These are phyloP conservation scores for Drosophila rellima DNA, from an alignment of 2,888 invertebrate species.

Conservation along the genomic window DNA sequence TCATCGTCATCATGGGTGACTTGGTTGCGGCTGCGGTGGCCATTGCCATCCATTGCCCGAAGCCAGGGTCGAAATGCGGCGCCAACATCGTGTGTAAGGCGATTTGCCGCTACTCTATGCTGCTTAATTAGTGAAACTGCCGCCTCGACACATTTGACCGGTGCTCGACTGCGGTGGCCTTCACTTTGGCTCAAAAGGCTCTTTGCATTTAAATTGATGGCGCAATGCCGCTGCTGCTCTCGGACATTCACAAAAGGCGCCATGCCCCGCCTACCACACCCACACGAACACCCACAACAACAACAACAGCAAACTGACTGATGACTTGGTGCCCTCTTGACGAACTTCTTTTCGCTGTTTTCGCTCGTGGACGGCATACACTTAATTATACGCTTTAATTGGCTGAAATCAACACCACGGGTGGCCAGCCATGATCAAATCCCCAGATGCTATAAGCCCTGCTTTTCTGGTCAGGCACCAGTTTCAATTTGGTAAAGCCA, in stretches of 20 bases:
- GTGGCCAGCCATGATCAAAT: conserved; percentile 28
- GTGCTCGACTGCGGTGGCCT: conserved; percentile 35
- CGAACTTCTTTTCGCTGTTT: conserved; percentile 29
- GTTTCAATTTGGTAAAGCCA: conserved; percentile 20
- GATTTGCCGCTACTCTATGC: conserved; percentile 51
- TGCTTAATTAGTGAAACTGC: conserved; percentile 75
- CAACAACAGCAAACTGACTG: conserved; percentile 7
- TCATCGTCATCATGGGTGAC: conserved; percentile 29
- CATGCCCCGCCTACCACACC: conserved; percentile 6
- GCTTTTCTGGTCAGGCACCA: neutral
- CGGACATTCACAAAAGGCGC: conserved; percentile 43
- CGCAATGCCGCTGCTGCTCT: conserved; percentile 29
- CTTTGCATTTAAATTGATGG: conserved; percentile 77
- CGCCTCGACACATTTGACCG: conserved; percentile 66
- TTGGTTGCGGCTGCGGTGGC: conserved; percentile 29
- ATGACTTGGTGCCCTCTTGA: conserved; percentile 25
- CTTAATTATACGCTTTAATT: conserved; percentile 77
- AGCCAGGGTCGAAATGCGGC: conserved; percentile 43
- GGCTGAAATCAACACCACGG: conserved; percentile 60
- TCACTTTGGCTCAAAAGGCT: conserved; percentile 58
- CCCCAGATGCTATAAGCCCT: conserved; percentile 11
- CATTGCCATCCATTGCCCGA: conserved; percentile 30
- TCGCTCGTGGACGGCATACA: conserved; percentile 36
- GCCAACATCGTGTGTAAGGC: conserved; percentile 52
- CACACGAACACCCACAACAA: conserved; percentile 15